A percentile compares a stretch with the other conserved stretches of the same genome.
These are phyloP conservation scores for Papilio xuthus DNA, from an alignment of 1,140 invertebrate species.

Conservation along the genomic window DNA sequence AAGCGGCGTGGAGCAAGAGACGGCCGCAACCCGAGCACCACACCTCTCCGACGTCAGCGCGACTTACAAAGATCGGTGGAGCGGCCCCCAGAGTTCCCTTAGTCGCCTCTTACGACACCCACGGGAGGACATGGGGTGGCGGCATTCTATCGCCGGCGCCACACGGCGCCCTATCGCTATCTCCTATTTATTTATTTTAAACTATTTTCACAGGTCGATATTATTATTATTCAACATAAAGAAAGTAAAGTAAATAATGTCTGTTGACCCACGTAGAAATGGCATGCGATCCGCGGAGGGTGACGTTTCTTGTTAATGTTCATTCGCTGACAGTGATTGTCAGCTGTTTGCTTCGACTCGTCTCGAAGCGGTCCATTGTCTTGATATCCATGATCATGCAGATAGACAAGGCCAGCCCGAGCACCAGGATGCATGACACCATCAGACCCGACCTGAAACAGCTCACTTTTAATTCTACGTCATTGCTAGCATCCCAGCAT, in stretches of 20 bases:
- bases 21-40: background rate
- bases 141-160: slow-evolving; percentile 30
- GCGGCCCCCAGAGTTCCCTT: slow-evolving; percentile 17
- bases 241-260: too few relatives aligned
- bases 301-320: slow-evolving; percentile 16
- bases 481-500: too few relatives aligned
- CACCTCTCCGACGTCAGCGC: background rate
- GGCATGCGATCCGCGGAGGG: background rate
- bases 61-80: background rate
- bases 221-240: too few relatives aligned
- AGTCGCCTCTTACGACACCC: slow-evolving; percentile 40
- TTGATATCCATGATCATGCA: slow-evolving; percentile 96
- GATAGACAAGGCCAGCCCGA: slow-evolving; percentile 91
- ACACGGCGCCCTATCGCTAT: slow-evolving; percentile 17
- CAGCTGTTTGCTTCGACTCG: slow-evolving; percentile 96
- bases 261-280: too few relatives aligned
- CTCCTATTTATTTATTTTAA: too few relatives aligned
- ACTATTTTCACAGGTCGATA: too few relatives aligned
- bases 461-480: background rate
- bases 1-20: background rate
- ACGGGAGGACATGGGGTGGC: slow-evolving; percentile 37
- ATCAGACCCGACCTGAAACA: slow-evolving; percentile 88
- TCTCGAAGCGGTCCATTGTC: slow-evolving; percentile 99
- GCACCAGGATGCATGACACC: slow-evolving; percentile 87
- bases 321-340: slow-evolving; percentile 90